Evolutionary conservation across 2,888 invertebrate species (phyloP), one percentile per base, ranked within the genome.

Genomic region (Gerosis bhagava): DNA sequence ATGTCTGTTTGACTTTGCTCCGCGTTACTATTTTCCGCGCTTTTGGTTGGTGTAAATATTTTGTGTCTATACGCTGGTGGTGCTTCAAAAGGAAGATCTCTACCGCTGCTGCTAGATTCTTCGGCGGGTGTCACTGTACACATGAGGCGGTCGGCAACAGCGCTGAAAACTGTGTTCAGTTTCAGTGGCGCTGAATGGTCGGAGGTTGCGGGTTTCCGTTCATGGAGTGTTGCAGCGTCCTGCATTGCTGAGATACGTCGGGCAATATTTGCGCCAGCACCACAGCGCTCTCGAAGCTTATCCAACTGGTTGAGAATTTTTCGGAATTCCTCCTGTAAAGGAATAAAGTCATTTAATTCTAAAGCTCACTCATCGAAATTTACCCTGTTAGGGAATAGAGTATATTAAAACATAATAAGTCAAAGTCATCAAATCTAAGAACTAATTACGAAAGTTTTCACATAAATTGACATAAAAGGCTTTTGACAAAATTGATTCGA

Each of bases 211-310:
- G 91, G 89, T 56, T 82, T 87, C 21, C 77, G 65, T 11, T 93
- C 93, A 35, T 90, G 89, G 5, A 90, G 73, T 17, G 90, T 90
- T 0, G 94, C 93, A 0, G 95, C 95, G 50, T 95, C 95, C 63
- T 95, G 94, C 96, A 96, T 96, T 4, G 95, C 94, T 0, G 91
- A 89, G 54, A 96, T 94, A 64, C 94, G 94, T 44, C 93, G 92
- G 8, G 93, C 93, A 51, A 96, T 82, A 47, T 93, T 92, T 11
- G 93, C 90, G 64, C 95, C 95, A 0, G 94, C 93, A 11, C 94
- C 91, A 52, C 95, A 92, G 50, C 94, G 92, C 63, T 96, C 96
- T 57, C 94, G 94, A n/a, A 96, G 87, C 49, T 93, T 83, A 58
- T 96, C 96, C 28, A 96, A 82, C 69, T 96, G 96, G 26, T 93